Percentiles rank a stretch among this genome's conserved stretches.
Conservation (phyloP, 2,113 vertebrate species). For the Dicrurus megarhynchus region DNA sequence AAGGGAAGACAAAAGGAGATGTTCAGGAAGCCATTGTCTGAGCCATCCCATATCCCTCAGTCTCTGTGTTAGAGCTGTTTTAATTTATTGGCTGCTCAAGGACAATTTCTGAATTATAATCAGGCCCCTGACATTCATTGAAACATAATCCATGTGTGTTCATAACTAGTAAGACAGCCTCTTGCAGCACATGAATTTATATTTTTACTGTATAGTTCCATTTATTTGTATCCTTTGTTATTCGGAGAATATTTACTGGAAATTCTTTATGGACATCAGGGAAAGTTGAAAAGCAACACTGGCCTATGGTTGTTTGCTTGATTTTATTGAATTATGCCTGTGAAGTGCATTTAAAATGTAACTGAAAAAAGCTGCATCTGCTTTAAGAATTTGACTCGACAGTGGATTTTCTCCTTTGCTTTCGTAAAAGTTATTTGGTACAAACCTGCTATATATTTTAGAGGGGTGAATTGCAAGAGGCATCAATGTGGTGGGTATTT, state of each 20-base stretch:
- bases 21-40: neutral
- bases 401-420: neutral
- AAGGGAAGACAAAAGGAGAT: neutral
- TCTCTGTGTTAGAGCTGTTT: neutral
- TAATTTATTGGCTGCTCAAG: neutral
- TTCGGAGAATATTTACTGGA: neutral
- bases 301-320: neutral
- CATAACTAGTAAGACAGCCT: neutral
- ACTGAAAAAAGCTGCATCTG: neutral
- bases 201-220: neutral
- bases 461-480: neutral
- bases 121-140: neutral
- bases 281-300: neutral
- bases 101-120: neutral
- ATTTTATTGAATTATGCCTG: neutral
- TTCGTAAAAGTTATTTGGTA: neutral
- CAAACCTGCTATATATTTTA: neutral
- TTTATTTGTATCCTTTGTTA: neutral
- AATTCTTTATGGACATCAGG: neutral
- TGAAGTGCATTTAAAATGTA: neutral
- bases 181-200: neutral
- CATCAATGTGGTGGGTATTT: neutral
- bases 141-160: neutral
- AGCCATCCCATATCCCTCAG: neutral
- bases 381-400: neutral